Percentiles rank a stretch among this genome's conserved stretches.
Evolutionary conservation across 2,113 vertebrate genomes (phyloP).

Genomic region (Strigops habroptila): DNA sequence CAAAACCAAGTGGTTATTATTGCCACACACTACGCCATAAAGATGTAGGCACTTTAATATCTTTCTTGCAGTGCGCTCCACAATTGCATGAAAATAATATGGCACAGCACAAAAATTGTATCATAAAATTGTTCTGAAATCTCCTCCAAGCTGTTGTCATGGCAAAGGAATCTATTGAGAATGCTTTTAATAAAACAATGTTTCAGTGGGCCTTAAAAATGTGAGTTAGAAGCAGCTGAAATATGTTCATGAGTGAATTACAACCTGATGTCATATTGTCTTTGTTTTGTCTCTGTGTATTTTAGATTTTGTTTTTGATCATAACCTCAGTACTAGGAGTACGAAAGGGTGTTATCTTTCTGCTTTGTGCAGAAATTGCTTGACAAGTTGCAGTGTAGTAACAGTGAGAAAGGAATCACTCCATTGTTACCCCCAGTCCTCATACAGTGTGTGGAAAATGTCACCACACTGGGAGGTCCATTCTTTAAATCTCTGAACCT

Average conservation of each 20-base stretch:
- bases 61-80: background rate
- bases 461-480: background rate
- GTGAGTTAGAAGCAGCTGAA: background rate
- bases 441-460: background rate
- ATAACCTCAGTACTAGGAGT: background rate
- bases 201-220: background rate
- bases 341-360: background rate
- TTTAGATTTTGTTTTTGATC: background rate
- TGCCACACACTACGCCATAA: background rate
- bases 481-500: background rate
- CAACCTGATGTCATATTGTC: background rate
- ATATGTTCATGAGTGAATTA: background rate
- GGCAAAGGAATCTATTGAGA: constrained; percentile 19
- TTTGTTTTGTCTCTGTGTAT: background rate
- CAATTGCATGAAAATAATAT: background rate
- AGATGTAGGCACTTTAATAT: background rate
- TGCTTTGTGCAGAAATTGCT: background rate
- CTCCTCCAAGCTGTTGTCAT: constrained; percentile 19
- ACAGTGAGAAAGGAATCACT: background rate
- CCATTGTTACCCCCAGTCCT: background rate
- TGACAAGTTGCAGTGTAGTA: background rate
- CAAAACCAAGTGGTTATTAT: background rate
- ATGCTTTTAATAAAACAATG: background rate
- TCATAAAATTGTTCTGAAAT: background rate
- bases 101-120: background rate